Evolutionary conservation across 2,888 invertebrate species (phyloP), one percentile per base, ranked within the genome.

Genomic region (Zele albiditarsus): DNA sequence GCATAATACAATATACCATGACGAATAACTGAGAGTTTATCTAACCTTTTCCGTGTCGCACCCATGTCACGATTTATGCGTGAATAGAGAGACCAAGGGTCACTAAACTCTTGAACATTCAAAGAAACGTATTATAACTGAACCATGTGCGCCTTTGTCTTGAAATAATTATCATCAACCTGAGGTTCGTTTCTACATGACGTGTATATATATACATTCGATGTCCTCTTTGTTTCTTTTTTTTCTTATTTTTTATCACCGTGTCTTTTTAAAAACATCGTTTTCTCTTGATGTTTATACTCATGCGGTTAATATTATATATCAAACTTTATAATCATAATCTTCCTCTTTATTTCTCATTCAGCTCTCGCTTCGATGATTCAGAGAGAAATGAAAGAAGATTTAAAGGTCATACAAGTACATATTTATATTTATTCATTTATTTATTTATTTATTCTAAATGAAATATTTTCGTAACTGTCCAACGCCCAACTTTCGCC

Each of bases 401-500:
- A 31, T 49, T 14, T 14, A 68, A 68, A 68, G 68, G 68, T 68
- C 68, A 49, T 20, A 28, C 12, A 16, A 12, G 16, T 23, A 53
- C 31, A 25, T 23, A 46, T 23, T 12, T 28, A 8, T 27, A 58
- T 53, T 5, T 20, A 53, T 20, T 20, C 20, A 60, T 38, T 31
- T 62, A 38, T 63, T 46, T 28, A 68, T 68, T 27, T 53, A 68
- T 68, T 31, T 27, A 66, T 66, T 66, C 27, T 25, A 25, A 66
- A 68, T 49, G 49, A 27, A 68, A 68, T 68, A 49, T 74, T 70
- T 70, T 74, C 70, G 74, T 73, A 65, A 49, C 49, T 68, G 57
- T 74, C 57, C 63, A 57, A 70, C 63, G 69, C 69, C 70, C 75
- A 78, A 79, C 80, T 80, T 80, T 80, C 78, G 78, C 80, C 72